Percentiles rank a stretch among this genome's conserved stretches.
Conservation (phyloP, 2,888 invertebrate genomes). For the Opisthograptis luteolata region DNA sequence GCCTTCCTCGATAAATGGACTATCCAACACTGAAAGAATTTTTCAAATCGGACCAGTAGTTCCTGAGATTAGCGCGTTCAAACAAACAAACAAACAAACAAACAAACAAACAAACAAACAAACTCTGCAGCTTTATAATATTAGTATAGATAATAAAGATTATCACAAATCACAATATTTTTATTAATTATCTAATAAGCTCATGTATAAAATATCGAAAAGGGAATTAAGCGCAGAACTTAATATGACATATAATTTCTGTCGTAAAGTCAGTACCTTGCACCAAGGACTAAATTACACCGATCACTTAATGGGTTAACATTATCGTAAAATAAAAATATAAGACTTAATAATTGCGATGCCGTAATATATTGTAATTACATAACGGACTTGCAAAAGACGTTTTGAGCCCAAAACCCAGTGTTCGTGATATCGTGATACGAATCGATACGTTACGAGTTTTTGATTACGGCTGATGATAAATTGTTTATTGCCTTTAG, state of each 20-base stretch:
- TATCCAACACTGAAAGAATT: too few species aligned
- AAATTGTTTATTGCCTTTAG: slow-evolving; percentile 42
- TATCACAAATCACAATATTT: background rate
- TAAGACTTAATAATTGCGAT: slow-evolving; percentile 38
- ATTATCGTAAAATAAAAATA: slow-evolving; percentile 44
- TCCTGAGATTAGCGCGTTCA: too few species aligned
- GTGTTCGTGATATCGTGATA: slow-evolving; percentile 40
- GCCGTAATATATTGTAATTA: slow-evolving; percentile 46
- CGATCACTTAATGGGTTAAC: slow-evolving; percentile 39
- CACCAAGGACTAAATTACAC: slow-evolving; percentile 34
- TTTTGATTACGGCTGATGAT: slow-evolving; percentile 43
- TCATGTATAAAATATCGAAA: background rate
- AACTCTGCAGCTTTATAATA: too few species aligned
- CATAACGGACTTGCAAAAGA: slow-evolving; percentile 45
- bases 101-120: too few species aligned
- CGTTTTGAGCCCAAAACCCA: slow-evolving; percentile 39
- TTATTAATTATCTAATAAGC: background rate
- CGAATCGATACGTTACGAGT: slow-evolving; percentile 43
- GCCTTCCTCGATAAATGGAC: too few species aligned
- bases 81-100: too few species aligned
- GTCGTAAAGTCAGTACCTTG: slow-evolving; percentile 24
- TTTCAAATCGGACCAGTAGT: too few species aligned
- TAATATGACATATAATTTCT: background rate
- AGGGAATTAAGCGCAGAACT: background rate
- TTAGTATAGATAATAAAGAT: too few species aligned